These are phyloP conservation scores for Dicentrarchus labrax DNA, from an alignment of 2,113 vertebrate species.

Conservation along the genomic window DNA sequence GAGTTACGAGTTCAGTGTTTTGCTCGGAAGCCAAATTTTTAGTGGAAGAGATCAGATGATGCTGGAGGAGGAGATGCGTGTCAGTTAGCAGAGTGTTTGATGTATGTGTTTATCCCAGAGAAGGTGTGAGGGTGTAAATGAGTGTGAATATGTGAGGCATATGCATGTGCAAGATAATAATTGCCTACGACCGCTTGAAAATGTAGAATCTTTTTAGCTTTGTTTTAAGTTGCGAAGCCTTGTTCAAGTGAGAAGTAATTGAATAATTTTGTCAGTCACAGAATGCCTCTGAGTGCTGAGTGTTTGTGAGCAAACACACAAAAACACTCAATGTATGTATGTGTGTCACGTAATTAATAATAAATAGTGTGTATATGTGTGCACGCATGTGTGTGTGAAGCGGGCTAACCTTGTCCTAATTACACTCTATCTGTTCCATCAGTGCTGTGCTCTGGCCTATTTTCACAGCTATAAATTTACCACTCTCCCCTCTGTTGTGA, in stretches of 20 bases:
- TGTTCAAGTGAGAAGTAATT: constrained; percentile 27
- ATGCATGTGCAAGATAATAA: constrained; percentile 30
- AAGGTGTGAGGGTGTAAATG: constrained; percentile 54
- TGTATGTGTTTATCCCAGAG: constrained; percentile 23
- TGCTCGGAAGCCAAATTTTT: background rate
- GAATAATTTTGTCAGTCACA: constrained; percentile 41
- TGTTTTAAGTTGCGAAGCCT: constrained; percentile 21
- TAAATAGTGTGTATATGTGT: constrained; percentile 36
- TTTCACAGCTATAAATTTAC: constrained; percentile 83
- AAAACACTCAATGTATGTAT: constrained; percentile 1
- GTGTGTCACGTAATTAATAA: constrained; percentile 51
- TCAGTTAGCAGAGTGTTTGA: constrained; percentile 8
- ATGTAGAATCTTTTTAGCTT: constrained; percentile 17
- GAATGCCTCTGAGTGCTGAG: constrained; percentile 26
- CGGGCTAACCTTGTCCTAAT: constrained; percentile 85
- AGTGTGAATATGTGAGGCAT: constrained; percentile 42
- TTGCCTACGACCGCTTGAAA: background rate
- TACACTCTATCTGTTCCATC: constrained; percentile 77
- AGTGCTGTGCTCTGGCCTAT: constrained; percentile 78
- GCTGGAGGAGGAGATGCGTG: constrained; percentile 22
- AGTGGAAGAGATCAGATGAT: background rate
- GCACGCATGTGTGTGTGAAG: constrained; percentile 26
- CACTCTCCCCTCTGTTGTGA: constrained; percentile 76
- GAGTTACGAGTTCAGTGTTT: constrained; percentile 3
- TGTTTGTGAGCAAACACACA: background rate